Conservation (phyloP, 2,797 vertebrate species). For the Sebastes cheni region DNA sequence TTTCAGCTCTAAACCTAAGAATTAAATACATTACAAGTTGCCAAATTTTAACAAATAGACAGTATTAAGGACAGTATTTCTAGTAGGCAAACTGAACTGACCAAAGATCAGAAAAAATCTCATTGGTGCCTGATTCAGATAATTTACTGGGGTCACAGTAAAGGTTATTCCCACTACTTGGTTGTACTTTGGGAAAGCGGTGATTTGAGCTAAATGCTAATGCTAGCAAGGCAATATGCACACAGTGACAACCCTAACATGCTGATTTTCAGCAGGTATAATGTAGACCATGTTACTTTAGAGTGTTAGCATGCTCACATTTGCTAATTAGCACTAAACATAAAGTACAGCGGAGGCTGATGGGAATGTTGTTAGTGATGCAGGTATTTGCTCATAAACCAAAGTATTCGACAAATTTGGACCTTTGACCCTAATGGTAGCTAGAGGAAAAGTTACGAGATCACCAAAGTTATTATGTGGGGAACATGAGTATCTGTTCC, state of each 20-base stretch:
- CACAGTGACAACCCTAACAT: neutral
- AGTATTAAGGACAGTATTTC: neutral
- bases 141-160: neutral
- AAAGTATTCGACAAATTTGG: too few species aligned
- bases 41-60: neutral
- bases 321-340: too few species aligned
- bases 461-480: neutral
- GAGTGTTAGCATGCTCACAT: too few species aligned
- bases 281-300: too few species aligned
- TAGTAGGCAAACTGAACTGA: neutral
- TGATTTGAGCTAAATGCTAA: neutral
- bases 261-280: too few species aligned
- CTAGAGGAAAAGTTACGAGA: too few species aligned
- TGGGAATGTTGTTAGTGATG: fast-evolving
- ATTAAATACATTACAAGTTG: neutral
- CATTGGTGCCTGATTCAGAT: neutral
- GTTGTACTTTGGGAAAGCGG: neutral
- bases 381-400: too few species aligned
- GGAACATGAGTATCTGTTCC: neutral
- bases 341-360: fast-evolving
- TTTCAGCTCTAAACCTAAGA: neutral
- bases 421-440: too few species aligned
- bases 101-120: neutral
- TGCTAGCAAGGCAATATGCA: neutral
- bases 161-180: neutral